Conservation (phyloP, 2,888 invertebrate genomes). For the Scaptomyza flava region DNA sequence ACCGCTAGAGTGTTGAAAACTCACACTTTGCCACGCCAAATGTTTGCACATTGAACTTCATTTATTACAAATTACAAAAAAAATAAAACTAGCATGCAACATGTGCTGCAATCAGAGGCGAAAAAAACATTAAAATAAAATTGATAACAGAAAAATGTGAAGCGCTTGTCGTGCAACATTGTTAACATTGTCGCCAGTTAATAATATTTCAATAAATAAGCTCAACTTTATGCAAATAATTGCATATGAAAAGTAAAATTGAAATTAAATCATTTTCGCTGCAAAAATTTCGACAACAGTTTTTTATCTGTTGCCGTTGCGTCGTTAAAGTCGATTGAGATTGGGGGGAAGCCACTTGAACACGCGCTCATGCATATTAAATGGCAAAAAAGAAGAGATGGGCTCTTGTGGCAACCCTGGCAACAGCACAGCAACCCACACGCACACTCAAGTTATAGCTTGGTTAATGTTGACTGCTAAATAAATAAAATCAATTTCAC, state of each 20-base stretch:
- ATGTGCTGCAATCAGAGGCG: slow-evolving; percentile 27
- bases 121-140: not conserved
- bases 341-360: slow-evolving; percentile 3
- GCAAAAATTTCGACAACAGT: not conserved
- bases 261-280: slow-evolving; percentile 4
- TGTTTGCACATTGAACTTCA: slow-evolving; percentile 71
- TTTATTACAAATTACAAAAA: slow-evolving; percentile 62
- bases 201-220: slow-evolving; percentile 68
- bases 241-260: slow-evolving; percentile 16
- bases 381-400: slow-evolving; percentile 17
- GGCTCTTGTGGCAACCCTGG: slow-evolving; percentile 30
- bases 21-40: slow-evolving; percentile 32
- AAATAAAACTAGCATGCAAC: slow-evolving; percentile 49
- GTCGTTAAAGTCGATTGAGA: not conserved
- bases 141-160: slow-evolving; percentile 36
- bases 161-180: slow-evolving; percentile 62
- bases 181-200: slow-evolving; percentile 76
- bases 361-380: slow-evolving; percentile 66
- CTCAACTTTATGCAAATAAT: slow-evolving; percentile 55
- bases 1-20: slow-evolving; percentile 54
- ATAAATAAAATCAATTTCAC: slow-evolving; percentile 78
- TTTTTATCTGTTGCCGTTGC: not conserved
- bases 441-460: slow-evolving; percentile 39
- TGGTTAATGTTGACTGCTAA: slow-evolving; percentile 64
- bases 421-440: slow-evolving; percentile 23